Evolutionary conservation across 2,888 invertebrate genomes (phyloP), one percentile per base, ranked within the genome.

Genomic region (Cenopis cana): DNA sequence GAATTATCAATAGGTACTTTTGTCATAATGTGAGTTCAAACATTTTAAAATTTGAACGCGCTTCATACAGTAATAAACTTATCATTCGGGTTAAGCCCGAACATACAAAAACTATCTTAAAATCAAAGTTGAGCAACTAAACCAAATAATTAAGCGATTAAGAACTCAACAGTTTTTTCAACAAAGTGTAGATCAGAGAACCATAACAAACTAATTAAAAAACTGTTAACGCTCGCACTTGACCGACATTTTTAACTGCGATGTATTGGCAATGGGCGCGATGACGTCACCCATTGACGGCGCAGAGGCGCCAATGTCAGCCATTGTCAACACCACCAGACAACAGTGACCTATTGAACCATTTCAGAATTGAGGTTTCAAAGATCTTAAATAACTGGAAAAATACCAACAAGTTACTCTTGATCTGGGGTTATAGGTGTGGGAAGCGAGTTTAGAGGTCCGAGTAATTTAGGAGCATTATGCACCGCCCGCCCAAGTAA

Each of bases 171-270:
- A 64, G n/a, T 20, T 52, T 20, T 54, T 20, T 29, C 49, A 24
- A 29, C 61, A 50, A 50, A 20, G 33, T 6, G 14, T 24, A n/a
- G 17, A 17, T 29, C n/a, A 46, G 54, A 61, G 36, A 67, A 55
- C 54, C 54, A n/a, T 46, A 61, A 33, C 60, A 38, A 52, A 46
- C 60, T 61, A 61, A 67, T 71, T 71, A 71, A 71, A 54, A 61
- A 61, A 60, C 71, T 41, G 67, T 71, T 71, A 71, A 29, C 67
- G 55, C 50, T 67, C 49, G 56, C 71, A 67, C 71, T 71, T 71
- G 71, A 61, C 71, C 71, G 70, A 65, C 46, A 66, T 70, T 70
- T 70, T 70, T 70, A 70, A 70, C 70, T 65, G 70, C 54, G 59
- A 38, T 66, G 46, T 60, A 67, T 71, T 71, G 71, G 71, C 71